Conservation (phyloP, 92 coral and sea anemone genomes). For the Bergia puertoricense region DNA sequence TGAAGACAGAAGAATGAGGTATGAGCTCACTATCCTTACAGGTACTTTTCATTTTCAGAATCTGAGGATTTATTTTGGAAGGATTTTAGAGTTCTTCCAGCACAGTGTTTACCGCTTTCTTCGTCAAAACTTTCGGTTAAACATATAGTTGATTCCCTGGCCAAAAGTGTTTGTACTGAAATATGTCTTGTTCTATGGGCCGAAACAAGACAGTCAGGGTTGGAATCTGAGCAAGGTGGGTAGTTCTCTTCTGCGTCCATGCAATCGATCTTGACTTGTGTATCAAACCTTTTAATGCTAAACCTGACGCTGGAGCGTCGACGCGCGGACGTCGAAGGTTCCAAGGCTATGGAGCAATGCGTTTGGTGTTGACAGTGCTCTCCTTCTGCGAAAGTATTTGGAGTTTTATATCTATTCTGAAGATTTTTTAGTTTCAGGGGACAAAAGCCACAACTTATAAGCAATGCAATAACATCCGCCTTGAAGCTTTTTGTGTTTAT, state of each 20-base stretch:
- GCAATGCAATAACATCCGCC: conserved; percentile 59
- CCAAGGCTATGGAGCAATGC: neutral
- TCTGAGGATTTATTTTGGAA: neutral
- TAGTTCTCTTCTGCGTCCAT: neutral
- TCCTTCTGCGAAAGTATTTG: neutral
- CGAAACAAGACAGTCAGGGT: neutral
- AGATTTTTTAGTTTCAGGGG: conserved; percentile 38
- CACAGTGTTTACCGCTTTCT: neutral
- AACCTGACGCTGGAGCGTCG: neutral
- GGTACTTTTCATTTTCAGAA: neutral
- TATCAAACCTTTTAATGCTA: neutral
- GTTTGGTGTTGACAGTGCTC: neutral
- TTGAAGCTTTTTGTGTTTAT: conserved; percentile 81
- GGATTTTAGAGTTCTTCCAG: neutral
- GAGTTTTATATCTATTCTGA: conserved; percentile 43
- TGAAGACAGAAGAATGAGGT: too few relatives aligned
- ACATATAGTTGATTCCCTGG: neutral
- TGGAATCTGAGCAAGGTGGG: neutral
- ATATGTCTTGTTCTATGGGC: neutral
- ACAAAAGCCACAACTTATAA: conserved; percentile 68
- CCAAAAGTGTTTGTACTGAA: neutral
- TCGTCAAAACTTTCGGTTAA: neutral
- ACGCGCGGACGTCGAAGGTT: neutral
- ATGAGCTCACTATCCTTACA: too few relatives aligned
- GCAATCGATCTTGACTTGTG: neutral